These are phyloP conservation scores for Opisthocomus hoazin DNA, from an alignment of 2,113 vertebrate genomes.

Conservation along the genomic window DNA sequence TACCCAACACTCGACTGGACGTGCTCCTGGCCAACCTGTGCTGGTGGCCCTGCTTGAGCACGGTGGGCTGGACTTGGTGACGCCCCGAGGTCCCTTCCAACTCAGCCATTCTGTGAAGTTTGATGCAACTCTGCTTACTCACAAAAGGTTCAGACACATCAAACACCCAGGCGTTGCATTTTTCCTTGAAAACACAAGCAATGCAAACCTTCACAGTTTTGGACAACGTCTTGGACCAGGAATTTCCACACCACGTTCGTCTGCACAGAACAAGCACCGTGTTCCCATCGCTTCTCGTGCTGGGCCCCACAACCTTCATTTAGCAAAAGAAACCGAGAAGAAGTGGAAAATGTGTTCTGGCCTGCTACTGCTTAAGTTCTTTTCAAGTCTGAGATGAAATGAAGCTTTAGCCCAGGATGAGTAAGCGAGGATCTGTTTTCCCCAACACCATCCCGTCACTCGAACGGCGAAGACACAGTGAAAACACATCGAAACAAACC, in stretches of 20 bases:
- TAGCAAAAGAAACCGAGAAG: not conserved
- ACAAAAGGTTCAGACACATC: not conserved
- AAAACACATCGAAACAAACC: not conserved
- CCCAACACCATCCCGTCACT: rapidly evolving
- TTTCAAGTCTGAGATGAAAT: not conserved
- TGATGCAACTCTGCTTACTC: not conserved
- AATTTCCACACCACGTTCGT: not conserved
- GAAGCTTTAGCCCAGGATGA: not conserved
- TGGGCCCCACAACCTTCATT: not conserved
- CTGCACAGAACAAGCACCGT: not conserved
- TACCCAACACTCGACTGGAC: not conserved
- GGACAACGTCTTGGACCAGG: not conserved
- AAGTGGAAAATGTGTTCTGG: not conserved
- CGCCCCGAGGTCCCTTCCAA: not conserved
- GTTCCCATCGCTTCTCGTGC: rapidly evolving
- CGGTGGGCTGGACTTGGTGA: not conserved
- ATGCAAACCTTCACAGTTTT: not conserved
- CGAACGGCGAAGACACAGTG: not conserved
- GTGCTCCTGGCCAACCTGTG: not conserved
- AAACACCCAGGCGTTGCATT: not conserved
- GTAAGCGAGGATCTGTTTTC: not conserved
- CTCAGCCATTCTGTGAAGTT: not conserved
- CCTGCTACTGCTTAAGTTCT: not conserved
- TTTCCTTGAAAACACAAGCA: not conserved
- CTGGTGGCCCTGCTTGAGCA: not conserved